Conservation (phyloP, 2,113 vertebrate species). For the Mormyrus iriodes region DNA sequence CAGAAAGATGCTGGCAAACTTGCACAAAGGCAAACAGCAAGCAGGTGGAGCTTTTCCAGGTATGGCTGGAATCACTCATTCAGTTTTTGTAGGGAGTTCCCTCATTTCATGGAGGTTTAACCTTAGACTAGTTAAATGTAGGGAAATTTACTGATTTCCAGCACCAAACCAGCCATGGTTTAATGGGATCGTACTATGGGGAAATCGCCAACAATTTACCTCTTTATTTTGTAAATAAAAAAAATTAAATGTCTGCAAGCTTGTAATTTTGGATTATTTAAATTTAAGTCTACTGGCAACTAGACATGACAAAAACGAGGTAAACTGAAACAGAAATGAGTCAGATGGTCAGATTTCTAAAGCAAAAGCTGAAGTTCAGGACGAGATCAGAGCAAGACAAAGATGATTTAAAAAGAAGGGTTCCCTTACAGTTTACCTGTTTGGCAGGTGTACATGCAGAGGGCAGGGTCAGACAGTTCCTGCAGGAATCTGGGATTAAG, state of each 20-base stretch:
- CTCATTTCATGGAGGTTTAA: neutral
- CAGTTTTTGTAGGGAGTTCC: neutral
- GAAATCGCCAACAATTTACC: neutral
- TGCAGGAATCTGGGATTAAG: neutral
- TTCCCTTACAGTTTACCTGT: neutral
- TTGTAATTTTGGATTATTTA: slow-evolving; percentile 4
- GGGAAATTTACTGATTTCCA: neutral
- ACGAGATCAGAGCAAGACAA: neutral
- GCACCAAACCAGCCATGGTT: neutral
- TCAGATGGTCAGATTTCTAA: neutral
- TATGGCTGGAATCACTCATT: neutral
- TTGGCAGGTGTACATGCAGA: neutral
- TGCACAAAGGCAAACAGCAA: neutral
- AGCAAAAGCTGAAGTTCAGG: neutral
- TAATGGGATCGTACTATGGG: neutral
- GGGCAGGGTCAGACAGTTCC: neutral
- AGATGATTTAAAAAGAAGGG: neutral
- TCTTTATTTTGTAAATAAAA: neutral
- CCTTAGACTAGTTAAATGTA: neutral
- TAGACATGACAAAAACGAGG: neutral
- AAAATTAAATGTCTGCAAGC: neutral
- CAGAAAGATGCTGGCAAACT: neutral
- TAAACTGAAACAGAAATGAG: neutral
- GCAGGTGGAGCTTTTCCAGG: neutral
- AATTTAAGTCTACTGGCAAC: neutral